Percentiles rank a stretch among this genome's conserved stretches.
Evolutionary conservation across 1,140 invertebrate species (phyloP).

Genomic region (Drosophila bifasciata): DNA sequence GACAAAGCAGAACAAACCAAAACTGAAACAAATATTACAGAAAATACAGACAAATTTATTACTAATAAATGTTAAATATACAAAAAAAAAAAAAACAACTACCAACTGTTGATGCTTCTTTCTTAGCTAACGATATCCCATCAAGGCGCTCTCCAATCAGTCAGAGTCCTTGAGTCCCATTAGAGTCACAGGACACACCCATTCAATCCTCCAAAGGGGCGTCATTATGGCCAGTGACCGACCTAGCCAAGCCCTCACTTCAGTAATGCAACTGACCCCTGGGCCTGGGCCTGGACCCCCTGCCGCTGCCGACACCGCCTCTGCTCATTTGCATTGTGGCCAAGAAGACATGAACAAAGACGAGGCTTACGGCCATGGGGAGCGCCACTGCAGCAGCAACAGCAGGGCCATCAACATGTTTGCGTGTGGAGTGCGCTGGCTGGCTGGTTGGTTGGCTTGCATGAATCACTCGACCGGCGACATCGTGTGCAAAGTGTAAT

Average conservation of each 20-base stretch:
- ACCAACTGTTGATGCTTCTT: background rate
- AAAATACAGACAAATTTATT: constrained; percentile 61
- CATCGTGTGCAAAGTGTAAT: constrained; percentile 55
- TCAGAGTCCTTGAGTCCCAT: background rate
- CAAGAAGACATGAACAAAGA: constrained; percentile 28
- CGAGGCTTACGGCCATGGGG: constrained; percentile 22
- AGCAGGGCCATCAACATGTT: constrained; percentile 42
- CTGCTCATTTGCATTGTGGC: constrained; percentile 35
- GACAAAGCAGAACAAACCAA: constrained; percentile 34
- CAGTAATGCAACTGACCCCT: constrained; percentile 7
- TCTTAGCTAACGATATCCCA: too few relatives aligned
- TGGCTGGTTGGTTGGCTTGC: constrained; percentile 22
- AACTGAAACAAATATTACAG: constrained; percentile 63
- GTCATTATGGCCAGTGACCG: constrained; percentile 47
- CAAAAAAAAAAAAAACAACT: constrained; percentile 31
- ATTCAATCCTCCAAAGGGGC: constrained; percentile 11
- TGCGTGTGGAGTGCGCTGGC: constrained; percentile 49
- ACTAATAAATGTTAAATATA: constrained; percentile 78
- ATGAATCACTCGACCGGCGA: constrained; percentile 65
- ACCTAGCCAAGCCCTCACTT: constrained; percentile 25
- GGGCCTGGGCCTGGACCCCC: background rate
- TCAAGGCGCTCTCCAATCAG: constrained; percentile 3
- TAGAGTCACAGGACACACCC: background rate
- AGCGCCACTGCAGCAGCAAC: constrained; percentile 45
- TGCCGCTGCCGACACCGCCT: background rate